These are phyloP conservation scores for Ormyrus thymus DNA, from an alignment of 2,888 invertebrate species.

Conservation along the genomic window DNA sequence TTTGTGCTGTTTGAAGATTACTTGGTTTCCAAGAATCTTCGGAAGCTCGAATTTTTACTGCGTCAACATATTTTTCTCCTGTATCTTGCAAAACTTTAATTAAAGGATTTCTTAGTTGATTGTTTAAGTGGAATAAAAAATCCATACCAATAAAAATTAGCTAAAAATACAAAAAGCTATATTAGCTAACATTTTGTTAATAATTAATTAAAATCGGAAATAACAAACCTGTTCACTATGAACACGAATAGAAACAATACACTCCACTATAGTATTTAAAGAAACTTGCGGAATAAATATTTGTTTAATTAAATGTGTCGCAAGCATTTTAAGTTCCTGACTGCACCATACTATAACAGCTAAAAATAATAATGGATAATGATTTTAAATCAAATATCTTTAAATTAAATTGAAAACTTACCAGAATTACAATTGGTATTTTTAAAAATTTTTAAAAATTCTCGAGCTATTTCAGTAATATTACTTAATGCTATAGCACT, in stretches of 20 bases:
- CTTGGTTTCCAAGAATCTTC: constrained; percentile 92
- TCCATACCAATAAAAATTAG: constrained; percentile 83
- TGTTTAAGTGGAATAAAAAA: constrained; percentile 92
- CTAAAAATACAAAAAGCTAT: not conserved
- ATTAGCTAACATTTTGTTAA: not conserved
- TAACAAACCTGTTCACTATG: constrained; percentile 81
- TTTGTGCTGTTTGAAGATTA: constrained; percentile 82
- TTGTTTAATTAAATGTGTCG: constrained; percentile 89
- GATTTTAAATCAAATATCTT: not conserved
- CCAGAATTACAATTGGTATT: constrained; percentile 85
- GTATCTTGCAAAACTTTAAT: constrained; percentile 86
- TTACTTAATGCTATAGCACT: constrained; percentile 90
- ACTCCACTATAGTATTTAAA: constrained; percentile 89
- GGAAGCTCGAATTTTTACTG: constrained; percentile 83
- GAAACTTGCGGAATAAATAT: constrained; percentile 93
- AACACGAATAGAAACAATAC: constrained; percentile 86
- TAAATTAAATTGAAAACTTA: constrained; percentile 65
- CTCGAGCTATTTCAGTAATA: constrained; percentile 84
- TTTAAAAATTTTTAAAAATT: constrained; percentile 88
- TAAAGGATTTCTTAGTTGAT: constrained; percentile 86
- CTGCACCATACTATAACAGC: constrained; percentile 95
- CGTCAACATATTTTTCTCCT: constrained; percentile 88
- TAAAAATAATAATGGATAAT: constrained; percentile 64
- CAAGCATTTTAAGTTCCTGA: constrained; percentile 86
- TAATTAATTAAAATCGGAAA: not conserved